phyloP scores from a whole-genome alignment of 1,140 invertebrate species.

The Andricus grossulariae region DNA sequence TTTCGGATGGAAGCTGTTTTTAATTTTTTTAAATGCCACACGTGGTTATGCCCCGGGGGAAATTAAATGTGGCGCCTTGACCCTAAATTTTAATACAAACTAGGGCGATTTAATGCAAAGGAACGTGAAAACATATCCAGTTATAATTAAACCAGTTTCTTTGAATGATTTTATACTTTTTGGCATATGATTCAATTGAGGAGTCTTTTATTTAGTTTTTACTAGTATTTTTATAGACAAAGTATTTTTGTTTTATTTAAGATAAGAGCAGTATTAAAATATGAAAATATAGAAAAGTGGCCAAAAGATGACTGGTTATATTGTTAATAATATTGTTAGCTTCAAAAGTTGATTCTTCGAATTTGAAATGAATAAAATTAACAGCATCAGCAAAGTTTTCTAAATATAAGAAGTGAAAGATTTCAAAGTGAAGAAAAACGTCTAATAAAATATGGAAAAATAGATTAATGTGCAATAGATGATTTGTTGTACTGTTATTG shows the following conservation, averaged over 20 bases:
- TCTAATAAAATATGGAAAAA: not conserved
- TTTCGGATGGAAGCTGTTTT: conserved; percentile 11
- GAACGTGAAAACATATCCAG: not conserved
- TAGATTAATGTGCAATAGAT: no score
- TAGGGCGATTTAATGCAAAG: conserved; percentile 17
- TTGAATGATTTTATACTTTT: not conserved
- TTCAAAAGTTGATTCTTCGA: no score
- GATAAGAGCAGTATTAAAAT: no score
- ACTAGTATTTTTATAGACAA: no score
- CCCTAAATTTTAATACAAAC: conserved; percentile 7
- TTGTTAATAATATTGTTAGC: no score
- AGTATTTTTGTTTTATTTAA: no score
- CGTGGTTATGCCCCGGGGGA: conserved; percentile 7
- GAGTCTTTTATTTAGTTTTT: not conserved
- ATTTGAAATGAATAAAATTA: no score
- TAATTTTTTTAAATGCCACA: conserved; percentile 19
- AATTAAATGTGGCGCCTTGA: conserved; percentile 25
- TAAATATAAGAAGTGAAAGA: not conserved
- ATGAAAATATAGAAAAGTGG: no score
- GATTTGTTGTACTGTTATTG: no score
- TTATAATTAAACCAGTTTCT: not conserved
- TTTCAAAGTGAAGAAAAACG: not conserved
- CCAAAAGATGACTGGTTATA: no score
- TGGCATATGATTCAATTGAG: not conserved
- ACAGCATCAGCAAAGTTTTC: not conserved